Percentiles rank a stretch among this genome's conserved stretches.
Evolutionary conservation across 37 sponge, comb jelly and placozoan species (phyloP).

Genomic region (Beroe ovata): DNA sequence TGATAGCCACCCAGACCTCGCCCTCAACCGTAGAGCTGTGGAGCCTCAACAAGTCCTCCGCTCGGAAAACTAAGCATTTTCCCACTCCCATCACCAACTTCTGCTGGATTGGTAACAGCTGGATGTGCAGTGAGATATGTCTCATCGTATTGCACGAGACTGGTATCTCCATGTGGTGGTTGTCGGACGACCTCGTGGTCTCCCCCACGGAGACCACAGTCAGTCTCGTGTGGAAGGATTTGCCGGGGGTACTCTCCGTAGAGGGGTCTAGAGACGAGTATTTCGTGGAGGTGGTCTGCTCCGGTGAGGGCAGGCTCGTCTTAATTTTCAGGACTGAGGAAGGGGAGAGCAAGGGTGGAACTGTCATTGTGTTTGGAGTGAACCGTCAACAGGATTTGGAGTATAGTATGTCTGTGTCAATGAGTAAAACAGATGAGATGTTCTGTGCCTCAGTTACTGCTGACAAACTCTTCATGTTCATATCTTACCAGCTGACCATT

Average conservation of each 20-base stretch:
- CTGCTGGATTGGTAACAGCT: constrained; percentile 18
- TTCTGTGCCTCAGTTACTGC: constrained; percentile 5
- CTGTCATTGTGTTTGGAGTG: constrained; percentile 9
- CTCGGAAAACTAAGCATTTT: neutral
- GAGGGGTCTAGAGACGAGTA: constrained; percentile 46
- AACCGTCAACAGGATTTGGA: constrained; percentile 3
- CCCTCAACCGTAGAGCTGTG: constrained; percentile 4
- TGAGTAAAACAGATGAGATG: neutral
- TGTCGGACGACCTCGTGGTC: neutral
- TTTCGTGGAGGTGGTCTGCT: constrained; percentile 33
- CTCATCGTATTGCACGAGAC: constrained; percentile 28
- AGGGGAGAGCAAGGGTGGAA: constrained; percentile 10
- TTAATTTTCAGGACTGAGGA: constrained; percentile 23
- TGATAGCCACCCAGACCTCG: constrained; percentile 5
- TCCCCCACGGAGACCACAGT: neutral
- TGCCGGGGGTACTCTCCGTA: constrained; percentile 50
- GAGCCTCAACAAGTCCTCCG: neutral
- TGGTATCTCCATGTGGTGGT: constrained; percentile 20
- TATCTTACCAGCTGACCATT: constrained; percentile 24
- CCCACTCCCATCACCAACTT: constrained; percentile 1
- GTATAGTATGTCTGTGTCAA: constrained; percentile 37
- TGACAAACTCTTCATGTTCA: constrained; percentile 36
- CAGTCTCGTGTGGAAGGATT: constrained; percentile 54
- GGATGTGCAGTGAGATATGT: constrained; percentile 55
- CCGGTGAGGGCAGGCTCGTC: neutral